Percentiles rank a stretch among this genome's conserved stretches.
Evolutionary conservation across 2,113 vertebrate genomes (phyloP).

Genomic region (Micromys minutus): DNA sequence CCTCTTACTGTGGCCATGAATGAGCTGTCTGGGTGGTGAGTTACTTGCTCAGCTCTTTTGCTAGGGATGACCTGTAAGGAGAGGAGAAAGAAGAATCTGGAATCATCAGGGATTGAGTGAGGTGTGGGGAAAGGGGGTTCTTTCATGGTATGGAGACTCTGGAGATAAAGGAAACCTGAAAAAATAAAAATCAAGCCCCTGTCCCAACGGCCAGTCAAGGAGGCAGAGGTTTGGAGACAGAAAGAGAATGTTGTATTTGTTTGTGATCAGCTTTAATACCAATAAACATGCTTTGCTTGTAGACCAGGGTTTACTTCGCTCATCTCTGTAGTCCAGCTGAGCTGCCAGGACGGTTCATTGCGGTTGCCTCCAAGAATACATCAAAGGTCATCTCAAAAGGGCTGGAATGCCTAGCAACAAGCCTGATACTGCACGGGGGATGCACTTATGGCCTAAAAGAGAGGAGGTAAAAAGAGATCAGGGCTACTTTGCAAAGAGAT

Average conservation of each 20-base stretch:
- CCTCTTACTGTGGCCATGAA: constrained; percentile 17
- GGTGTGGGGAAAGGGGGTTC: not conserved
- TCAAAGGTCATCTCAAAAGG: constrained; percentile 43
- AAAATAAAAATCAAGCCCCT: not conserved
- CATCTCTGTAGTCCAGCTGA: not conserved
- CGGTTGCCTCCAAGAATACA: constrained; percentile 38
- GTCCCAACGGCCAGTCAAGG: not conserved
- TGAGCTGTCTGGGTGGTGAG: constrained; percentile 24
- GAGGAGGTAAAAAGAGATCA: not conserved
- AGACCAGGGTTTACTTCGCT: not conserved
- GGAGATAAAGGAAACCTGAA: not conserved
- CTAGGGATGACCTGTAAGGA: not conserved
- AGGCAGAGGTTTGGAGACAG: not conserved
- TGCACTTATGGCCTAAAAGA: not conserved
- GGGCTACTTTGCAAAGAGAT: not conserved
- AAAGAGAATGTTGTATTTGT: constrained; percentile 28
- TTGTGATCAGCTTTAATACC: constrained; percentile 79
- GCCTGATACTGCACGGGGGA: not conserved
- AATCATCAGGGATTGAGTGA: not conserved
- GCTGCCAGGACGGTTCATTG: constrained; percentile 7
- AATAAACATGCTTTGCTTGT: not conserved
- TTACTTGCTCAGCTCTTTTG: constrained; percentile 13
- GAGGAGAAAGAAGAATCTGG: not conserved
- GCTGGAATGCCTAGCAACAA: not conserved
- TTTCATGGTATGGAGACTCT: not conserved